Conservation (phyloP, 2,113 vertebrate species). For the Pantherophis guttatus region DNA sequence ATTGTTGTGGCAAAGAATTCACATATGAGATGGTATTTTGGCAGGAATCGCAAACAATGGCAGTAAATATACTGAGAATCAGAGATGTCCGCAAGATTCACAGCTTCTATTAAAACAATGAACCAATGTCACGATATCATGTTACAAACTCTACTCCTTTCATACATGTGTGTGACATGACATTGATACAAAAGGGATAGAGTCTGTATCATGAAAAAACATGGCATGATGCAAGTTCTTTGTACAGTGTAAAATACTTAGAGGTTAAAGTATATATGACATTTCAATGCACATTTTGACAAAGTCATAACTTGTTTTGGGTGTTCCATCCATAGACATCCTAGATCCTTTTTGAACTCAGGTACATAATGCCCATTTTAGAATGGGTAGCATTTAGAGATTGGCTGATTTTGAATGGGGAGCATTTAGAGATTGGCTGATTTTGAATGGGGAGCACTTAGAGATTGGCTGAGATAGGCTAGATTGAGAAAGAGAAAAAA, state of each 20-base stretch:
- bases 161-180: neutral
- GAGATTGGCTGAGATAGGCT: neutral
- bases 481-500: neutral
- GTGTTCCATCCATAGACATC: neutral
- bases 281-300: neutral
- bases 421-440: no score
- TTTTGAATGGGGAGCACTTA: no score
- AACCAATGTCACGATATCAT: neutral
- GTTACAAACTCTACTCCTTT: neutral
- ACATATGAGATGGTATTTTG: neutral
- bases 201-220: neutral
- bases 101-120: neutral
- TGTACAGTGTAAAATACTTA: neutral
- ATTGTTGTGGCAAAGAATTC: neutral
- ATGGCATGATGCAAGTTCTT: neutral
- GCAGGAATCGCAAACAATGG: neutral
- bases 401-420: neutral
- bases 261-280: neutral
- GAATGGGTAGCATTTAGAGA: neutral
- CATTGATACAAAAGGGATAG: neutral
- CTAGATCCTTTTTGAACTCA: neutral
- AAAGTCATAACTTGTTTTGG: neutral
- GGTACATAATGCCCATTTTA: neutral
- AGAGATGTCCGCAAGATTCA: neutral
- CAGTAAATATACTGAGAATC: neutral